Base-by-base conservation (phyloP, 2,888 invertebrate genomes). In the Acanthoscelides obtectus region DNA sequence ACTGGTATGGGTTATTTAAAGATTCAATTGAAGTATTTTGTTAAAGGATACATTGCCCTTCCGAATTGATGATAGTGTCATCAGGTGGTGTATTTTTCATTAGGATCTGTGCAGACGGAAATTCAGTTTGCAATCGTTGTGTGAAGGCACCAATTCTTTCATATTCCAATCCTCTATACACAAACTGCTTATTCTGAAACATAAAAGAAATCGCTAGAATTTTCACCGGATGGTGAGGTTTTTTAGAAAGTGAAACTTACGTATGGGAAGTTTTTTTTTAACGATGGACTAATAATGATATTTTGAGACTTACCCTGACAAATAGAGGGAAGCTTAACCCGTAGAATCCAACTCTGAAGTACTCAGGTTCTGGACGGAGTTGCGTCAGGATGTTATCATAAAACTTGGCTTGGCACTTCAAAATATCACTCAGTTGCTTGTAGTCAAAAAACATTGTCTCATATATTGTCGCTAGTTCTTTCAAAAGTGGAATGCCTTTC, bases 131-230 rank as follows among this genome's bases (percentile, higher is more conserved):
- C 74, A 98, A 87, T 25, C 98, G 89, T 84, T 96, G 95, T 0
- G 96, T 97, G 84, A 98, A 98, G 72, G 97, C 96, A 72, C 94
- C 94, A 79, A 98, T 94, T 76, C 97, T 89, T 86, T 98, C 98
- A 85, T 97, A 98, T 83, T 98, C 98, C 80, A 95, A 88, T 0
- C 98, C 98, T 76, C 98, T 92, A 86, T 98, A 98, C 3, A 98
- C 94, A 84, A 98, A 98, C 81, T 95, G 93, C 83, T 96, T 97
- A 83, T 97, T 98, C 96, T 96, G 84, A 85, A 84, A 75, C 76
- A 75, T 72, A 74, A 75, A 66, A 69, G 22, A 70, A 22, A 70
- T 70, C 71, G 12, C 69, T 65, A n/a, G 20, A 45, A 20, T 25
- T 17, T 73, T n/a, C n/a, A n/a, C n/a, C n/a, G n/a, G n/a, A n/a